A percentile compares a stretch with the other conserved stretches of the same genome.
Conservation (phyloP, 1,140 invertebrate species). For the Chrysoperla carnea region DNA sequence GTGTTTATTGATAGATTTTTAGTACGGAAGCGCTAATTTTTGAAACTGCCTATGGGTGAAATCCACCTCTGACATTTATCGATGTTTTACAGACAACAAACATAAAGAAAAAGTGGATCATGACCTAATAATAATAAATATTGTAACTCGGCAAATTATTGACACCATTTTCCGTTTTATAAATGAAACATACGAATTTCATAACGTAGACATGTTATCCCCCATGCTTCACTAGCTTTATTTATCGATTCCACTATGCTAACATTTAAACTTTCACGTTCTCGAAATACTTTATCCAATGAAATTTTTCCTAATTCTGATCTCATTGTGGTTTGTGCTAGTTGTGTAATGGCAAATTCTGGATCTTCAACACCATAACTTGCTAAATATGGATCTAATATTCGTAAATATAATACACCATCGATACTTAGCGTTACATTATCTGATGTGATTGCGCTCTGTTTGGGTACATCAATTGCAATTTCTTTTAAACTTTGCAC, state of each 20-base stretch:
- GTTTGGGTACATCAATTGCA: conserved; percentile 96
- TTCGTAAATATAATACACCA: conserved; percentile 89
- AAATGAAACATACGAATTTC: conserved; percentile 73
- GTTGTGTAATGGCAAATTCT: conserved; percentile 96
- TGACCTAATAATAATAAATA: neutral
- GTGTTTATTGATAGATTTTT: no score
- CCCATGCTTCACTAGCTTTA: conserved; percentile 96
- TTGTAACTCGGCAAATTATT: neutral
- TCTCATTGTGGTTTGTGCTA: conserved; percentile 98
- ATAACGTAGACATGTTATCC: conserved; percentile 91
- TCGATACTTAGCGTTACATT: conserved; percentile 95
- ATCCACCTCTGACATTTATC: no score
- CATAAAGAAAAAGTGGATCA: no score
- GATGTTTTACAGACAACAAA: no score
- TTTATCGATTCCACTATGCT: conserved; percentile 94
- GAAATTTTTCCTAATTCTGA: conserved; percentile 96
- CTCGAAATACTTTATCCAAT: conserved; percentile 93
- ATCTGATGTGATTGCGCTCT: conserved; percentile 94
- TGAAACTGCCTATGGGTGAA: no score
- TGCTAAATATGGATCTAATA: conserved; percentile 83
- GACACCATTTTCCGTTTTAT: neutral
- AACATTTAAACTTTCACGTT: conserved; percentile 91
- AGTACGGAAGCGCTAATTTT: no score
- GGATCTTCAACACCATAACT: conserved; percentile 99
- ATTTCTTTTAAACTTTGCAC: conserved; percentile 99